Base-by-base conservation (phyloP, 2,797 vertebrate species). In the Moxostoma hubbsi region DNA sequence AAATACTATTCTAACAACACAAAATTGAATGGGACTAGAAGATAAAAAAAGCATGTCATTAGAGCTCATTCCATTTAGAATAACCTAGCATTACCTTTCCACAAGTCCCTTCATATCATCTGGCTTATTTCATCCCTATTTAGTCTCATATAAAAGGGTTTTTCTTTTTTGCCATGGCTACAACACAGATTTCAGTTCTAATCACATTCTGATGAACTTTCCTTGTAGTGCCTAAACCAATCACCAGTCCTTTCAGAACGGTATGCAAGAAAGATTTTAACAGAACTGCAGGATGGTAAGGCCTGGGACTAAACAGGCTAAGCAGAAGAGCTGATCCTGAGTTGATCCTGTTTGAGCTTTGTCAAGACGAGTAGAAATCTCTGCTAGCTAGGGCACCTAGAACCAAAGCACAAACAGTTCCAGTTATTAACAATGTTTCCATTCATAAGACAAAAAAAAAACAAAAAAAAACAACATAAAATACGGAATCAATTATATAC, bases 81-180 rank as follows among this genome's bases (percentile, higher is more conserved):
- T 59, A 64, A 70, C 64, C 70, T 45, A 53, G 15, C n/a, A 53
- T n/a, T 55, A 54, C 45, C 18, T 9, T 64, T 63, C n/a, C n/a
- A 80, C 36, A 36, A 36, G 36, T 71, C 73, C 65, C 59, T 71
- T 80, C 46, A 46, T 69, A 75, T 74, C 77, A 73, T 73, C 36
- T 64, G 36, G 36, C 3, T 36, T 36, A 36, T 36, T 36, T 36
- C 36, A 36, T 36, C 36, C 36, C 36, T 36, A 36, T 36, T 36
- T 36, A 36, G 36, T 36, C 4, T 36, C 36, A 5, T 36, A 36
- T 36, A 36, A 36, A 36, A 36, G 36, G 36, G 36, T 36, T 47
- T 7, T 24, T 58, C 11, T 75, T 57, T 79, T 57, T n/a, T 9
- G 15, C 15, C 73, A 71, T n/a, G 70, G 13, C 69, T 75, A 69